A percentile compares a stretch with the other conserved stretches of the same genome.
Evolutionary conservation across 2,888 invertebrate genomes (phyloP).

Genomic region (Nineta flava): DNA sequence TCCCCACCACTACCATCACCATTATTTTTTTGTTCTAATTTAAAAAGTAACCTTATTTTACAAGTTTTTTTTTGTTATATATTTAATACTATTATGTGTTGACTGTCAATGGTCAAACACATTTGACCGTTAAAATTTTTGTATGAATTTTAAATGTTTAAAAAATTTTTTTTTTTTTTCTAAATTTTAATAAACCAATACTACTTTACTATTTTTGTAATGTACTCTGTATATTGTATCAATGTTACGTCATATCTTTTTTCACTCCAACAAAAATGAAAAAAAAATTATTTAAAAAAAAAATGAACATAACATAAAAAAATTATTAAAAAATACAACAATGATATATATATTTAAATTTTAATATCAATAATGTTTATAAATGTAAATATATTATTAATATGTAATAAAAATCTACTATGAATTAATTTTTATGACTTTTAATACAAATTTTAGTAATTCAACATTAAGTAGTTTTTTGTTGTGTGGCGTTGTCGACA

Average conservation of each 20-base stretch:
- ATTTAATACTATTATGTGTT: too few species aligned
- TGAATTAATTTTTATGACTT: too few species aligned
- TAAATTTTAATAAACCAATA: neutral
- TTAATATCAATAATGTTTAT: conserved; percentile 1
- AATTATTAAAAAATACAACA: neutral
- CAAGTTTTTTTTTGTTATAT: too few species aligned
- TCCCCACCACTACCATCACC: too few species aligned
- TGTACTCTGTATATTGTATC: neutral
- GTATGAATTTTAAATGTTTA: neutral
- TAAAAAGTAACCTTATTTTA: too few species aligned
- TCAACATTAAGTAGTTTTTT: too few species aligned
- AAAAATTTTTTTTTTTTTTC: neutral
- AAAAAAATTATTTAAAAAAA: neutral
- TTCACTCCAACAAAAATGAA: neutral
- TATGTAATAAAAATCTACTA: neutral
- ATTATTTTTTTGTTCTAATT: too few species aligned
- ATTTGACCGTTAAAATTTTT: neutral
- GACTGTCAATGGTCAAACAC: too few species aligned
- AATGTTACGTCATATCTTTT: conserved; percentile 1
- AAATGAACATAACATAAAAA: neutral
- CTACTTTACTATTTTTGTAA: neutral
- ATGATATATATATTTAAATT: conserved; percentile 1
- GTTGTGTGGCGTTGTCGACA: too few species aligned
- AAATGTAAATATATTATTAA: neutral
- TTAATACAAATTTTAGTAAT: too few species aligned